These are phyloP conservation scores for Scaptomyza pallida DNA, from an alignment of 1,140 invertebrate genomes.

Conservation along the genomic window DNA sequence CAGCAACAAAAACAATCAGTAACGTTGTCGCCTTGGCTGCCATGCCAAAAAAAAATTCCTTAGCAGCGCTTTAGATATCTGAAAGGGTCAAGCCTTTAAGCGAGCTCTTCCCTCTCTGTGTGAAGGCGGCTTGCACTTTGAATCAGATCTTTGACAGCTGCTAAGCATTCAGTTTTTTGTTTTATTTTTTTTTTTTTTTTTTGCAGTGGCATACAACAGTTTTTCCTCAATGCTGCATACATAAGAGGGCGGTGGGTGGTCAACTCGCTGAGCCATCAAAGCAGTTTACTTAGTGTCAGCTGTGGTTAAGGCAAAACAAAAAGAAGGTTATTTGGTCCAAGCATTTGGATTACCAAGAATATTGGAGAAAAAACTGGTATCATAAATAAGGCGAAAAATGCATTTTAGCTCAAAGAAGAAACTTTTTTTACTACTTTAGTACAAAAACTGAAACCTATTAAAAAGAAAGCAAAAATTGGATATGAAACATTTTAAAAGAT, in stretches of 20 bases:
- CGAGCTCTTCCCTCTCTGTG: background rate
- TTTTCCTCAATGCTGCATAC: background rate
- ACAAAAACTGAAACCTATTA: too few relatives aligned
- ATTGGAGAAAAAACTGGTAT: too few relatives aligned
- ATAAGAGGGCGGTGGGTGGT: background rate
- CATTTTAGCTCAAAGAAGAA: too few relatives aligned
- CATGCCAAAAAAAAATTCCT: background rate
- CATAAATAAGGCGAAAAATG: too few relatives aligned
- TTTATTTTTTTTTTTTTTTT: background rate
- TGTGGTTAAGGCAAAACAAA: too few relatives aligned
- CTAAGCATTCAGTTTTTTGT: slow-evolving; percentile 6
- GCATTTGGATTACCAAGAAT: too few relatives aligned
- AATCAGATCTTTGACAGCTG: slow-evolving; percentile 5
- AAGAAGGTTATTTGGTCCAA: too few relatives aligned
- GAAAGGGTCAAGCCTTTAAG: background rate
- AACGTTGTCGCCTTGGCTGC: slow-evolving; percentile 7
- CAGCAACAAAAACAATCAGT: slow-evolving; percentile 8
- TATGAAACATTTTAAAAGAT: too few relatives aligned
- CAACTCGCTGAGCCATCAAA: too few relatives aligned
- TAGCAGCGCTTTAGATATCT: background rate
- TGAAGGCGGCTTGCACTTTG: slow-evolving; percentile 11
- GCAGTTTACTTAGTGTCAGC: too few relatives aligned
- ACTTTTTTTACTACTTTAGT: too few relatives aligned
- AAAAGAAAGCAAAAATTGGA: too few relatives aligned
- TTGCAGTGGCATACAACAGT: background rate